These are phyloP conservation scores for Pocillopora damicornis DNA, from an alignment of 64 coral and sea anemone genomes.

Conservation along the genomic window DNA sequence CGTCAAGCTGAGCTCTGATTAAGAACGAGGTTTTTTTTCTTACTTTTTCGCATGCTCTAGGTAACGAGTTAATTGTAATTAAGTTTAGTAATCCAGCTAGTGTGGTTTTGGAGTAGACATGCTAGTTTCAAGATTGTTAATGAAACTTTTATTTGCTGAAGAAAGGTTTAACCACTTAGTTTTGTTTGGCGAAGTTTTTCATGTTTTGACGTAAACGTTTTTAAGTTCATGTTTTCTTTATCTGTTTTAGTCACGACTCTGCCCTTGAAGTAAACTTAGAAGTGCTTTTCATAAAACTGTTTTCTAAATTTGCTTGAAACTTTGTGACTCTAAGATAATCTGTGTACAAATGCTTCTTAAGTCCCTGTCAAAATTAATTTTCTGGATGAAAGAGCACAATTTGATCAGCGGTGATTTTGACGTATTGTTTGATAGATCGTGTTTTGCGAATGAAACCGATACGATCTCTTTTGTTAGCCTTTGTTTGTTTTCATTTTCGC, in stretches of 20 bases:
- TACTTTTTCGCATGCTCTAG: neutral
- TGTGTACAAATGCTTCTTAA: neutral
- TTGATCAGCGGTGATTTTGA: neutral
- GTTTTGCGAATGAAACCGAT: neutral
- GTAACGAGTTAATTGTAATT: neutral
- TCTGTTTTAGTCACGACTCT: neutral
- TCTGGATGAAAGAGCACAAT: neutral
- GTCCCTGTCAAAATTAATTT: neutral
- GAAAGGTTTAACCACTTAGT: neutral
- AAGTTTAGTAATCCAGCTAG: neutral
- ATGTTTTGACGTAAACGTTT: neutral
- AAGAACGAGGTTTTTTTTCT: neutral
- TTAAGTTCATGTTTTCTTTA: neutral
- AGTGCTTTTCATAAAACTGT: neutral
- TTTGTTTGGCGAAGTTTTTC: constrained; percentile 21
- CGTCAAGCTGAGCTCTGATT: neutral
- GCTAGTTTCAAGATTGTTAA: neutral
- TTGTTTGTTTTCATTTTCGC: neutral
- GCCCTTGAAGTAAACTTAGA: neutral
- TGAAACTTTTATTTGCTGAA: neutral
- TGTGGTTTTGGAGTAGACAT: neutral
- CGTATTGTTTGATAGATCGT: neutral
- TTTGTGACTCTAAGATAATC: too few species aligned
- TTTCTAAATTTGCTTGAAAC: neutral
- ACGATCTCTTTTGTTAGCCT: neutral